A percentile compares a stretch with the other conserved stretches of the same genome.
Conservation (phyloP, 2,888 invertebrate genomes). For the Erpobdella octoculata region DNA sequence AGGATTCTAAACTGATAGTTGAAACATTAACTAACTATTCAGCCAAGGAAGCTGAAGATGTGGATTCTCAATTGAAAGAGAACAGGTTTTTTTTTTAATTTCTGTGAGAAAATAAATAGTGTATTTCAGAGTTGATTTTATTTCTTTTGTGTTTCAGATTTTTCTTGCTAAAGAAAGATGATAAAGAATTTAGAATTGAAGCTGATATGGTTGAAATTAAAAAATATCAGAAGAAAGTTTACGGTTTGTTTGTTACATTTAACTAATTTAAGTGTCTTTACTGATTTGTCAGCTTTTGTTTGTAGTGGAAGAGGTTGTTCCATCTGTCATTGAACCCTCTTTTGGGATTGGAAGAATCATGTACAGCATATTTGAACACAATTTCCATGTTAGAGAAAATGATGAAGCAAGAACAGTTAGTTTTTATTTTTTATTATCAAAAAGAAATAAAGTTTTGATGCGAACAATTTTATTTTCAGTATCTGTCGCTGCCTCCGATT, state of each 20-base stretch:
- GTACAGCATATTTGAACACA: conserved; percentile 91
- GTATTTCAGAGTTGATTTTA: background rate
- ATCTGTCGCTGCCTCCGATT: conserved; percentile 77
- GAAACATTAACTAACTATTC: conserved; percentile 58
- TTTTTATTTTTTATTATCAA: conserved; percentile 30
- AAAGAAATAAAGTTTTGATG: too few relatives aligned
- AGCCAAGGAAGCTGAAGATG: conserved; percentile 38
- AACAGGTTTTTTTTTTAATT: conserved; percentile 20
- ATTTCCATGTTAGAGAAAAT: conserved; percentile 79
- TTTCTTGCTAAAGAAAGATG: conserved; percentile 22
- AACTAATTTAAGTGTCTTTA: too few relatives aligned
- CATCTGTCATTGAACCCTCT: conserved; percentile 96
- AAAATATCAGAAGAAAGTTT: too few relatives aligned
- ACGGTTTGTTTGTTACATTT: too few relatives aligned
- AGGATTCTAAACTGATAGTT: conserved; percentile 77
- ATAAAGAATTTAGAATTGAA: conserved; percentile 57
- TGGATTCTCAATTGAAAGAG: conserved; percentile 35
- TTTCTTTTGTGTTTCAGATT: conserved; percentile 11
- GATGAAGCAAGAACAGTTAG: conserved; percentile 82
- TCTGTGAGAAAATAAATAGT: background rate
- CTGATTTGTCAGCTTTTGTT: too few relatives aligned
- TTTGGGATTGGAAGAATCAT: conserved; percentile 95
- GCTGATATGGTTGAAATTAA: conserved; percentile 62
- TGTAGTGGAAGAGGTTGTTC: conserved; percentile 83
- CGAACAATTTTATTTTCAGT: too few relatives aligned